Evolutionary conservation across 2,797 vertebrate genomes (phyloP), one percentile per base, ranked within the genome.

Genomic region (Oryzias sinensis): DNA sequence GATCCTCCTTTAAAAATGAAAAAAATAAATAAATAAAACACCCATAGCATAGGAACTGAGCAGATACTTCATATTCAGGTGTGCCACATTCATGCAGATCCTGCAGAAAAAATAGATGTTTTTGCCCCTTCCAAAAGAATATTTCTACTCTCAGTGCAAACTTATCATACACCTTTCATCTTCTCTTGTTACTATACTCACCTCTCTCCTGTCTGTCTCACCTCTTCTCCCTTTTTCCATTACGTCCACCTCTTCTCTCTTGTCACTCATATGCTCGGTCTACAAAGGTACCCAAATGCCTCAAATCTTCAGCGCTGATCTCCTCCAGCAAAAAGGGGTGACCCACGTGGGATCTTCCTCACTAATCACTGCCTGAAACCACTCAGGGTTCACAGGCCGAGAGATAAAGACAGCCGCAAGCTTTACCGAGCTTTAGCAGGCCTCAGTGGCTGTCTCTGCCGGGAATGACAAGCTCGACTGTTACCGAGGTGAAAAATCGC

Each of bases 301-400:
- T 84, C 68, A 82, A 88, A 88, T 88, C 84, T 87, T 72, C 70
- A 69, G 75, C 70, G 59, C 80, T 87, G 85, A 85, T 88, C 87
- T 89, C 79, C 78, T 85, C 68, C 64, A 72, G 82, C 80, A 68
- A 82, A 60, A 84, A 67, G 33, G 71, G 70, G 77, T 80, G 83
- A 88, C 83, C 87, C 84, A 83, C 62, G 69, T 77, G 87, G 77
- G 86, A 87, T 78, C 72, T 56, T 56, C 65, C 79, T 79, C 56
- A 59, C 88, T 90, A 89, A 89, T 89, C 88, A 83, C 82, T 80
- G 85, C 83, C 85, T 82, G 84, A 72, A 86, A 85, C 80, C 82
- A 83, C 83, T 82, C 74, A 61, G 74, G 81, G 85, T 87, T 88
- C 85, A 82, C 77, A 70, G 83, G 85, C 83, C 61, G 71, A 70